Percentiles rank a stretch among this genome's conserved stretches.
phyloP scores from a whole-genome alignment of 2,113 vertebrate genomes.

The Thryonomys swinderianus region DNA sequence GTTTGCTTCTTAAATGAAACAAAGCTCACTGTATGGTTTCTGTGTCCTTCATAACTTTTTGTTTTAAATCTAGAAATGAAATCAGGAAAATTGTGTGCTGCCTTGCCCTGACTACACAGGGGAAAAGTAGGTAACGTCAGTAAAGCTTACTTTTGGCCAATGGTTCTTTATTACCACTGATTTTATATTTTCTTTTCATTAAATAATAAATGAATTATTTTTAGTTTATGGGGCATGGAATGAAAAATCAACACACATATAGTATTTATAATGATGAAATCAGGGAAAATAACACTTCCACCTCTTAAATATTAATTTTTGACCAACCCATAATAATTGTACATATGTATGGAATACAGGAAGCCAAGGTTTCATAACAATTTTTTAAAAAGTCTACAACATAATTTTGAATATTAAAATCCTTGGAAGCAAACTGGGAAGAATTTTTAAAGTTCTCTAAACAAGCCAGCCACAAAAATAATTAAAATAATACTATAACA shows the following conservation, averaged over 20 bases:
- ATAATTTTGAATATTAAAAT: not conserved
- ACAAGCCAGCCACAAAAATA: not conserved
- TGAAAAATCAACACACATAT: not conserved
- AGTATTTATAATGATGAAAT: not conserved
- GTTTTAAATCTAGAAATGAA: slow-evolving; percentile 39
- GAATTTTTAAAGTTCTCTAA: slow-evolving; percentile 19
- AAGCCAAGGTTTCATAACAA: not conserved
- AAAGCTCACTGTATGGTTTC: not conserved
- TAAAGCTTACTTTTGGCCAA: not conserved
- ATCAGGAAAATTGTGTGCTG: not conserved
- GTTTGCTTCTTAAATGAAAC: not conserved
- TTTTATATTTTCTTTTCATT: not conserved
- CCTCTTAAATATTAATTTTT: not conserved
- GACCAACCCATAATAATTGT: not conserved
- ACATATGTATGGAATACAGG: not conserved
- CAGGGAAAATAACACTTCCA: not conserved
- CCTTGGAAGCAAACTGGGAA: not conserved
- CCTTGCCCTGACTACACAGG: not conserved
- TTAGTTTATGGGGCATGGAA: not conserved
- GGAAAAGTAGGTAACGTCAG: not conserved
- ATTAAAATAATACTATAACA: not conserved
- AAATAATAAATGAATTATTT: not conserved
- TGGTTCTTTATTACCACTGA: not conserved
- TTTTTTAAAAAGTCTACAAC: not conserved
- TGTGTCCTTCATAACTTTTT: not conserved